phyloP scores from a whole-genome alignment of 2,797 vertebrate genomes.

The Eleutherodactylus coqui region DNA sequence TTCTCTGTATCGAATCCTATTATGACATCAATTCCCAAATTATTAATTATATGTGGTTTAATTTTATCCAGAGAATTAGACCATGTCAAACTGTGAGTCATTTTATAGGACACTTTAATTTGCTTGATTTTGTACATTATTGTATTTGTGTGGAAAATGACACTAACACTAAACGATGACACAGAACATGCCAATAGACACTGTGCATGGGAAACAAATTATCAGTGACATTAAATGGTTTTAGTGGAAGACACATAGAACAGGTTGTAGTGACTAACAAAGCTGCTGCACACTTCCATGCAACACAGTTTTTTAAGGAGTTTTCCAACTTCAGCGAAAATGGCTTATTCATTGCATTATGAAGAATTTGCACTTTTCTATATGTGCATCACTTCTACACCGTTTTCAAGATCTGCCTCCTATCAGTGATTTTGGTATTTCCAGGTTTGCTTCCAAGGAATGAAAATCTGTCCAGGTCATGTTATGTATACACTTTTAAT shows the following conservation, averaged over 20 bases:
- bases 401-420: neutral
- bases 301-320: neutral
- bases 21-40: neutral
- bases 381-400: neutral
- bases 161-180: neutral
- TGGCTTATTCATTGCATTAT: neutral
- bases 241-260: neutral
- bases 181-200: constrained; percentile 5
- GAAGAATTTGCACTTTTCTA: neutral
- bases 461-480: neutral
- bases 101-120: neutral
- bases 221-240: neutral
- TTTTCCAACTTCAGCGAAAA: neutral
- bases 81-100: constrained; percentile 18
- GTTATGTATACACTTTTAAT: too few relatives aligned
- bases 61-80: neutral
- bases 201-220: neutral
- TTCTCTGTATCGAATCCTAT: neutral
- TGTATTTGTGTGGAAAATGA: neutral
- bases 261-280: neutral
- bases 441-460: neutral
- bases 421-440: neutral
- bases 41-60: too few relatives aligned
- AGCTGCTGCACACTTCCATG: neutral
- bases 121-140: neutral